phyloP scores from a whole-genome alignment of 2,113 vertebrate species.

The Psophia crepitans region DNA sequence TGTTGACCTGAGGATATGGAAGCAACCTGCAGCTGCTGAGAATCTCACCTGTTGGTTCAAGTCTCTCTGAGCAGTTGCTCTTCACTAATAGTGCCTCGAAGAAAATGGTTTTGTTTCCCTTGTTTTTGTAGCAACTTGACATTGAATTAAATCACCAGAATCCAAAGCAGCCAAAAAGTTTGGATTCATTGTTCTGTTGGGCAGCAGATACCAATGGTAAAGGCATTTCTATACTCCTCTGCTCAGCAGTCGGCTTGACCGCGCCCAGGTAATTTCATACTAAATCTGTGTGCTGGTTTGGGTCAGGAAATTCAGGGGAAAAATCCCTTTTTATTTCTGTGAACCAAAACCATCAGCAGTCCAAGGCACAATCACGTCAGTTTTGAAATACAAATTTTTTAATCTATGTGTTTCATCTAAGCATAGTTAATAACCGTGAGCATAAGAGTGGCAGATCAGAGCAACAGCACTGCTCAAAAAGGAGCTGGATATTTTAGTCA shows the following conservation, averaged over 20 bases:
- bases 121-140: neutral
- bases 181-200: neutral
- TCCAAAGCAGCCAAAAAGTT: neutral
- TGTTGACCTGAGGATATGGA: neutral
- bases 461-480: neutral
- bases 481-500: neutral
- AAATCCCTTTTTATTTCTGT: neutral
- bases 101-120: neutral
- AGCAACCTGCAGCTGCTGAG: neutral
- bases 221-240: neutral
- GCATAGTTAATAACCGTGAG: neutral
- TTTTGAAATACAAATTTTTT: neutral
- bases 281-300: neutral
- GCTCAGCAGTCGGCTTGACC: neutral
- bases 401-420: neutral
- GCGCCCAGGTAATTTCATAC: neutral
- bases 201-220: neutral
- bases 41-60: neutral
- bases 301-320: neutral
- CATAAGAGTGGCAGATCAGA: neutral
- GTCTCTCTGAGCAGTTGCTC: neutral
- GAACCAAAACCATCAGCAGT: neutral
- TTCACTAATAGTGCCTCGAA: neutral
- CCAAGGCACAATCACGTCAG: accelerated
- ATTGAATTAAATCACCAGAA: neutral